Conservation (phyloP, 2,797 vertebrate genomes). For the Myotis daubentonii region DNA sequence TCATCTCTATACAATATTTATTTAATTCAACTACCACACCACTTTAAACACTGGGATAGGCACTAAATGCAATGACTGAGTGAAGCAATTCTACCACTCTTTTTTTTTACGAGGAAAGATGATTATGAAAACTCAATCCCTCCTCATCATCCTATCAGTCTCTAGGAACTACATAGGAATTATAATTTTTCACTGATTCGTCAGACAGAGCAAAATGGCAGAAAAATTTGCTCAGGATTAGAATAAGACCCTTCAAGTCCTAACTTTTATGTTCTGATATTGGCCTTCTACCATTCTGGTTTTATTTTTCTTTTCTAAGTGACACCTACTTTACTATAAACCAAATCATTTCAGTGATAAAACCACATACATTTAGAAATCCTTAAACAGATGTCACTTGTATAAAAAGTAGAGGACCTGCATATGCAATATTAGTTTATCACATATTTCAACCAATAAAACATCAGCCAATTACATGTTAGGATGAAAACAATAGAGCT, state of each 20-base stretch:
- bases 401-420: neutral
- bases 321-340: constrained; percentile 6
- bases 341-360: neutral
- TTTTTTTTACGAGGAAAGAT: constrained; percentile 6
- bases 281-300: neutral
- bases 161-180: constrained; percentile 44
- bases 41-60: neutral
- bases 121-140: constrained; percentile 9
- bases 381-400: neutral
- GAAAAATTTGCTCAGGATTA: constrained; percentile 38
- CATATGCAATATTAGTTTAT: neutral
- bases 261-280: constrained; percentile 18
- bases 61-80: constrained; percentile 6
- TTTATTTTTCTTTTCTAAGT: constrained; percentile 46
- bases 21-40: constrained; percentile 34
- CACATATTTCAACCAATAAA: neutral
- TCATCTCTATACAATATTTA: constrained; percentile 4
- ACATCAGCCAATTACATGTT: constrained; percentile 21
- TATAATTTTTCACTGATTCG: constrained; percentile 19
- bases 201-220: neutral
- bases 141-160: neutral
- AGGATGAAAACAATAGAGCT: constrained; percentile 6
- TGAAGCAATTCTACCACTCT: neutral
- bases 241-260: constrained; percentile 35
- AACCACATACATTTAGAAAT: constrained; percentile 39